Evolutionary conservation across 2,797 vertebrate genomes (phyloP), one percentile per base, ranked within the genome.

Genomic region (Bryconaethiops microstoma): DNA sequence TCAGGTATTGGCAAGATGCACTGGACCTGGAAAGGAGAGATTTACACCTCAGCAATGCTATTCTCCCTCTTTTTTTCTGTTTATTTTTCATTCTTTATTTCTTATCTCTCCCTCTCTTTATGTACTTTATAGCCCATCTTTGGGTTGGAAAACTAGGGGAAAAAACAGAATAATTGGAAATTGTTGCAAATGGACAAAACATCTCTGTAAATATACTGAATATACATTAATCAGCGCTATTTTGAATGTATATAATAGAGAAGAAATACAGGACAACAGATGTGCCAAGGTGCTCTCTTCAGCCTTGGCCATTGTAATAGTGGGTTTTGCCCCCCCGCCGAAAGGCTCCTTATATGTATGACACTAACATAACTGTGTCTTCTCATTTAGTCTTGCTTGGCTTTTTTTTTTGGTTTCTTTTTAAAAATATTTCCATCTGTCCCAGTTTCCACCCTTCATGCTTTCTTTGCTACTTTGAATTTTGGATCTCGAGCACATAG

Each of bases 1-100:
- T 91, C 90, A 94, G 93, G 92, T 86, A 86, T 86, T 90, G 89
- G 87, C 86, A 54, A 91, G 91, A 93, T 91, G 91, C 90, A 91
- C 89, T 92, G 92, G 91, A 92, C 89, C 92, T 85, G 88, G 87
- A 87, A 84, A 90, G 87, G 87, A 90, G 90, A 89, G 85, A 86
- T 89, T 89, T 86, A 89, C 88, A 91, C 90, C 91, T 92, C 85
- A 80, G 87, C 91, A 91, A 89, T 88, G 87, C 89, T 89, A 85
- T 84, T 82, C 85, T 88, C 82, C 87, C 84, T 87, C 54, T 85
- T 87, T 88, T 69, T 86, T 74, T 45, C 29, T 64, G 62, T 81
- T 85, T 71, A 82, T 83, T 86, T 86, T 74, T 42, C 84, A 84
- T 89, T 86, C 82, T 67, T 87, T 88, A 85, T 90, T 87, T 88